Evolutionary conservation across 1,140 invertebrate genomes (phyloP), one percentile per base, ranked within the genome.

Genomic region (Euura lappo): DNA sequence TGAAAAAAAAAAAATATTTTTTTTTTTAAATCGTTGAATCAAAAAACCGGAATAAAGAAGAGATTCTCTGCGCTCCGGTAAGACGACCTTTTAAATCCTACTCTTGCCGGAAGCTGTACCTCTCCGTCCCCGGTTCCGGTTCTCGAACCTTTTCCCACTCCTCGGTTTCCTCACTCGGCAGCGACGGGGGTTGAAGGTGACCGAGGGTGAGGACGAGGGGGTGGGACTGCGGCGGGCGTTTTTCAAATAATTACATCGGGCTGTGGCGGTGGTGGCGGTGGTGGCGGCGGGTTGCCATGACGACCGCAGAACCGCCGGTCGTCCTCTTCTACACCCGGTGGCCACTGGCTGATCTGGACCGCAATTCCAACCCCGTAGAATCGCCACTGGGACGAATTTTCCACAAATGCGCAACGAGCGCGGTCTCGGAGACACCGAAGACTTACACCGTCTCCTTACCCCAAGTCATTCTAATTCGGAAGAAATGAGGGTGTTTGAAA

Each of bases 161-260:
- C 6, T 60, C 6, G 8, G 10, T 6, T n/a, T 3, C 51, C 51
- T 60, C 51, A 8, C 51, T 60, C 51, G 51, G 13, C 6, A n/a
- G 13, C 51, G 51, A 60, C 51, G 51, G 3, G 8, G 51, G 5
- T n/a, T 28, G 28, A 11, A 51, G 47, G 47, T 7, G 47, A 11
- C 6, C 6, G 47, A 51, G 47, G 47, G 2, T 51, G 47, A 51
- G 47, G 47, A 51, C 47, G 47, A 51, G 47, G 47, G 8, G 3
- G 51, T 4, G 51, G 51, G 74, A 78, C 75, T 81, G 81, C 77
- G 80, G 81, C 81, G 81, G 83, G 82, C 84, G 84, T 87, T 87
- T 87, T 87, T 87, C 85, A 86, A 87, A 87, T 87, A 87, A 87
- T 87, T 87, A 87, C 84, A 87, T 87, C 84, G 83, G 79, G 82